These are phyloP conservation scores for Mus minutoides DNA, from an alignment of 2,797 vertebrate genomes.

Conservation along the genomic window DNA sequence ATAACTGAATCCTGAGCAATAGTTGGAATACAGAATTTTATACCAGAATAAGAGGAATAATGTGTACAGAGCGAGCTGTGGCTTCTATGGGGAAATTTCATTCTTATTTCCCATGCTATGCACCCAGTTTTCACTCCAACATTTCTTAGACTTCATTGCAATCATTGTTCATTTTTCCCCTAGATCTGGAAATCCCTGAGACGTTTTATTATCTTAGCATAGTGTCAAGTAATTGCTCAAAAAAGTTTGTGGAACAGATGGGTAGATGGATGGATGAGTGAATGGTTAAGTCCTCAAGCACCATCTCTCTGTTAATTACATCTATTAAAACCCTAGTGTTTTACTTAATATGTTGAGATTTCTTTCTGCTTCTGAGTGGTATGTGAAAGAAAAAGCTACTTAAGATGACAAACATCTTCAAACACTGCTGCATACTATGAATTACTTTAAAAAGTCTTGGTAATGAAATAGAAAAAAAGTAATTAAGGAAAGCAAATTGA, in stretches of 20 bases:
- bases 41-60: neutral
- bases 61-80: neutral
- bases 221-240: constrained; percentile 38
- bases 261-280: constrained; percentile 36
- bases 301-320: constrained; percentile 58
- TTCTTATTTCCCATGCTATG: neutral
- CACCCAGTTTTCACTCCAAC: neutral
- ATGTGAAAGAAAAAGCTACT: constrained; percentile 63
- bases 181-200: constrained; percentile 34
- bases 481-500: constrained; percentile 85
- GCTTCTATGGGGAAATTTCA: neutral
- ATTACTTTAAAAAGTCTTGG: constrained; percentile 63
- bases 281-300: constrained; percentile 38
- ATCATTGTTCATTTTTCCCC: constrained; percentile 46
- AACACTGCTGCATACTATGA: constrained; percentile 67
- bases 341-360: constrained; percentile 61
- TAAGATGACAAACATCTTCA: constrained; percentile 72
- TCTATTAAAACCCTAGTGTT: constrained; percentile 61
- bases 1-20: constrained; percentile 9
- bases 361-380: constrained; percentile 66
- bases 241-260: constrained; percentile 14
- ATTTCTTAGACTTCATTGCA: constrained; percentile 23
- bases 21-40: constrained; percentile 1
- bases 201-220: constrained; percentile 48
- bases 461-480: constrained; percentile 83